phyloP scores from a whole-genome alignment of 2,888 invertebrate species.

The Nomada fabriciana region DNA sequence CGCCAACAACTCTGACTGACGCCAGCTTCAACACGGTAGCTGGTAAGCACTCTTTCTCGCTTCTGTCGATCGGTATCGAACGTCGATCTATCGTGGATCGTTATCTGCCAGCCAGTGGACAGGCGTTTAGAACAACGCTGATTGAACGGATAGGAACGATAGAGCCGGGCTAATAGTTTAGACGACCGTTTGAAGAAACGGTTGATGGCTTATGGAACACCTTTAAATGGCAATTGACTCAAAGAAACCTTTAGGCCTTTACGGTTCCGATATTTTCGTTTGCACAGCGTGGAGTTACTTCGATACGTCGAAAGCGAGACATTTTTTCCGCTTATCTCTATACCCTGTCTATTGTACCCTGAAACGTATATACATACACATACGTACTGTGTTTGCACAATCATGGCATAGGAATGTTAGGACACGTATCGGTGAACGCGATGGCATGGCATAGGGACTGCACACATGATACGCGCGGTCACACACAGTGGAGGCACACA shows the following conservation, averaged over 20 bases:
- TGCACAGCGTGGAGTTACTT: neutral
- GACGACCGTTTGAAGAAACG: conserved; percentile 20
- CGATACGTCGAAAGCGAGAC: neutral
- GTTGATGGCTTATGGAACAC: no score
- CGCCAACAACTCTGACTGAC: conserved; percentile 56
- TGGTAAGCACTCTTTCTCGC: conserved; percentile 59
- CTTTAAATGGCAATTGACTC: no score
- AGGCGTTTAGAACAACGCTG: conserved; percentile 51
- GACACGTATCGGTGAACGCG: neutral
- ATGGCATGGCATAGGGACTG: no score
- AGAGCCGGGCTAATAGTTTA: conserved; percentile 49
- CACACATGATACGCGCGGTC: no score
- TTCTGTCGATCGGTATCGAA: conserved; percentile 64
- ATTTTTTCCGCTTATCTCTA: neutral
- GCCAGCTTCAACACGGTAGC: conserved; percentile 61
- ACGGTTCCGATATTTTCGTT: neutral
- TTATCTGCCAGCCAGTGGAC: conserved; percentile 54
- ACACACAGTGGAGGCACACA: neutral
- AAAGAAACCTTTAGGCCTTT: neutral
- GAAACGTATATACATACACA: no score
- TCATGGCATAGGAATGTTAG: conserved; percentile 14
- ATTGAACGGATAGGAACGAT: conserved; percentile 41
- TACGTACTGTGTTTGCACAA: neutral
- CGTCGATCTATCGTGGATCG: conserved; percentile 57
- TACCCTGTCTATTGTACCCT: neutral